phyloP scores from a whole-genome alignment of 1,140 invertebrate species.

The Listronotus bonariensis region DNA sequence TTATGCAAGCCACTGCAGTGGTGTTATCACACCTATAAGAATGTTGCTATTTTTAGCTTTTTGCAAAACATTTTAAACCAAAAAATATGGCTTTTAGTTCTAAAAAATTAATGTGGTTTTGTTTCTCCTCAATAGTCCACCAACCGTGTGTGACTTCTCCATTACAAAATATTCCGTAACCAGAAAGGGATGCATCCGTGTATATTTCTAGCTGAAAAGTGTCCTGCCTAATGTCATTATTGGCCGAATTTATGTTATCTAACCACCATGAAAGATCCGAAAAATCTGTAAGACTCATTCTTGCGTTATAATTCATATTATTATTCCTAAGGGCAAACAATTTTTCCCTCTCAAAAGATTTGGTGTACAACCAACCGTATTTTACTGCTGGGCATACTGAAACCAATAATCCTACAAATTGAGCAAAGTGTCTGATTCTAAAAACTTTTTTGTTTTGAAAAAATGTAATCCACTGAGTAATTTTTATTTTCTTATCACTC shows the following conservation, averaged over 20 bases:
- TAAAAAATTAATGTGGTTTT: constrained; percentile 17
- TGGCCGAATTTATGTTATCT: neutral
- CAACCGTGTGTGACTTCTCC: constrained; percentile 4
- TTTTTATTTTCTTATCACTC: too few relatives aligned
- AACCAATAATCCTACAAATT: neutral
- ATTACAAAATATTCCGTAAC: neutral
- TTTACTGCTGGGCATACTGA: constrained; percentile 7
- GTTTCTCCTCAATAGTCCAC: constrained; percentile 1
- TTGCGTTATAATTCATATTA: too few relatives aligned
- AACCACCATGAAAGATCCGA: neutral
- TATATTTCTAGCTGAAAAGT: neutral
- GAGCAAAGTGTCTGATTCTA: too few relatives aligned
- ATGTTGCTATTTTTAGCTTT: constrained; percentile 16
- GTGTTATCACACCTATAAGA: constrained; percentile 44
- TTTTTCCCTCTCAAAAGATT: constrained; percentile 8
- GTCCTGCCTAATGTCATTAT: neutral
- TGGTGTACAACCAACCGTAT: constrained; percentile 12
- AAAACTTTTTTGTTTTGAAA: too few relatives aligned
- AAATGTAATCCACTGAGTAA: too few relatives aligned
- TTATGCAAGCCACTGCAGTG: constrained; percentile 41
- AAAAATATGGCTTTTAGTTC: constrained; percentile 12
- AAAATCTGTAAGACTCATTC: too few relatives aligned
- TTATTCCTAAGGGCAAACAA: constrained; percentile 5
- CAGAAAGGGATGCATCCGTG: neutral
- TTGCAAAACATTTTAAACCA: constrained; percentile 10